Conservation (phyloP, 1,140 invertebrate species). For the Aphelenchoides fujianensis region DNA sequence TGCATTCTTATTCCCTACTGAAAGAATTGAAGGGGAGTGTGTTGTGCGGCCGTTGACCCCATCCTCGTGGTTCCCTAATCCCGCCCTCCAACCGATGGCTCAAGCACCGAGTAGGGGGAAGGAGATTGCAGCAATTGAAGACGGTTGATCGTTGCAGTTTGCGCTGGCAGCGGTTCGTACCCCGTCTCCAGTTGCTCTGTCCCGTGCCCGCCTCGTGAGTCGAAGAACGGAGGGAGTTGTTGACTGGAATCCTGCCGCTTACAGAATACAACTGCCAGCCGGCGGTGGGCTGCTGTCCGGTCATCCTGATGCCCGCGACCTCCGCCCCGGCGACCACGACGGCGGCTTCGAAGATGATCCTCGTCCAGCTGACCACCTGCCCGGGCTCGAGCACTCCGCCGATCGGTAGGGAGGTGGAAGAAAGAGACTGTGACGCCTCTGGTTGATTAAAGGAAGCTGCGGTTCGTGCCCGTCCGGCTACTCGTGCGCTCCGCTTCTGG, state of each 20-base stretch:
- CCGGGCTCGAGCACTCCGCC: conserved; percentile 17
- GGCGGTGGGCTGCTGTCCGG: conserved; percentile 39
- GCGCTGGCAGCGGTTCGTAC: conserved; percentile 10
- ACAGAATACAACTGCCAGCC: conserved; percentile 38
- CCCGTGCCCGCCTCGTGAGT: conserved; percentile 9
- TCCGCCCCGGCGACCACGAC: conserved; percentile 2
- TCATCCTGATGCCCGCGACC: conserved; percentile 9
- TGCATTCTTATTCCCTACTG: too few species aligned
- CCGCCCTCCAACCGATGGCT: background rate
- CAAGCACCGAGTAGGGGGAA: conserved; percentile 13
- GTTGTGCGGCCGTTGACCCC: conserved; percentile 13
- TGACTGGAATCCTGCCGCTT: conserved; percentile 13
- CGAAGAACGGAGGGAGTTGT: background rate
- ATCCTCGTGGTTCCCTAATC: background rate
- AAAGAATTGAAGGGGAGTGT: background rate
- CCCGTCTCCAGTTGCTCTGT: conserved; percentile 28
- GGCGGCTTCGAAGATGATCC: conserved; percentile 1
- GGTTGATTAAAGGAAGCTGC: too few species aligned
- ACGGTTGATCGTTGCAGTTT: conserved; percentile 16
- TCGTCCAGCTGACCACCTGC: conserved; percentile 21
- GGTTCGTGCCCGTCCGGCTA: conserved; percentile 24
- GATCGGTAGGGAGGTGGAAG: too few species aligned
- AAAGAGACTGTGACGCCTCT: too few species aligned
- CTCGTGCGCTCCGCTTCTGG: background rate
- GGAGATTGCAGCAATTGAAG: conserved; percentile 21